phyloP scores from a whole-genome alignment of 2,797 vertebrate genomes.

The Linurgus olivaceus region DNA sequence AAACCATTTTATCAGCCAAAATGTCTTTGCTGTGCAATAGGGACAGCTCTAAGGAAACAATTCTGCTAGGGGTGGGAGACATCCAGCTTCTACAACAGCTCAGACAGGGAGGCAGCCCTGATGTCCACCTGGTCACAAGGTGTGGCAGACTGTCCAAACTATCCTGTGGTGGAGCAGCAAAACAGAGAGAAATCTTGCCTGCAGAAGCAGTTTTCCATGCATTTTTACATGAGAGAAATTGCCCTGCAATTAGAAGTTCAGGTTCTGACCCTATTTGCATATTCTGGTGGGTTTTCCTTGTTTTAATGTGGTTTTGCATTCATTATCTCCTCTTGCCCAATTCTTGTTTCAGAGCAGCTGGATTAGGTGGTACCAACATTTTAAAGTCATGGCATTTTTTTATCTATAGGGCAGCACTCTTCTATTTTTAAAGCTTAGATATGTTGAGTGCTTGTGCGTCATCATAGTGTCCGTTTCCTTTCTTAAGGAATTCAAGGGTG shows the following conservation, averaged over 20 bases:
- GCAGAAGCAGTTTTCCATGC: background rate
- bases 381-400: conserved; percentile 47
- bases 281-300: background rate
- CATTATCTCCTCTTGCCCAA: background rate
- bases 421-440: conserved; percentile 81
- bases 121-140: background rate
- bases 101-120: background rate
- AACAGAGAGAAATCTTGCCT: background rate
- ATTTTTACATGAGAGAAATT: background rate
- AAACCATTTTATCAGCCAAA: background rate
- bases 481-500: conserved; percentile 82
- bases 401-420: conserved; percentile 66
- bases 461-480: conserved; percentile 85
- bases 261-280: background rate
- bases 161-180: background rate
- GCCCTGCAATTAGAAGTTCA: background rate
- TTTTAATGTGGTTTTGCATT: background rate
- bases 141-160: background rate
- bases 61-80: background rate
- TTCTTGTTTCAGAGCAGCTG: background rate
- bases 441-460: conserved; percentile 81
- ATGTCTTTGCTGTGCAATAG: background rate
- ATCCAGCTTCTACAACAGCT: background rate
- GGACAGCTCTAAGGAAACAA: background rate
- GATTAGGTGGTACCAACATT: background rate